These are phyloP conservation scores for Aptenodytes forsteri DNA, from an alignment of 2,113 vertebrate species.

Conservation along the genomic window DNA sequence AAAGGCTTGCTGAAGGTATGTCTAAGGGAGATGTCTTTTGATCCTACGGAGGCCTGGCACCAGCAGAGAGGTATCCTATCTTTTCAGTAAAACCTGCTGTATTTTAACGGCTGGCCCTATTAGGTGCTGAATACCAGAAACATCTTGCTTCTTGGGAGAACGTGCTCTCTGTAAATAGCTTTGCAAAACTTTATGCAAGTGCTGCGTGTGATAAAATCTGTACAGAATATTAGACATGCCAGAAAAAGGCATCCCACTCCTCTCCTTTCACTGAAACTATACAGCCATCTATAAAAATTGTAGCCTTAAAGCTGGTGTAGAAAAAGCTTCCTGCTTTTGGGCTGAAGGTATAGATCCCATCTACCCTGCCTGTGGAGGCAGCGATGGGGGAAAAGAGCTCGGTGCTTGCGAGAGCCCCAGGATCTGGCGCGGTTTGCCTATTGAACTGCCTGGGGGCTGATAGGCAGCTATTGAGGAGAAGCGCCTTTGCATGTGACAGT, in stretches of 20 bases:
- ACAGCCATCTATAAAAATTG: neutral
- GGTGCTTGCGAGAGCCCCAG: accelerated
- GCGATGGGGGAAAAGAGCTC: neutral
- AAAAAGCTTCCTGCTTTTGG: neutral
- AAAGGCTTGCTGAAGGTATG: neutral
- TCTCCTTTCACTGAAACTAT: neutral
- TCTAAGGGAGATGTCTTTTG: neutral
- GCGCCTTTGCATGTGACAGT: neutral
- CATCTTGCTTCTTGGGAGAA: neutral
- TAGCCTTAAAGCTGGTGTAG: neutral
- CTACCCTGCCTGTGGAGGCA: neutral
- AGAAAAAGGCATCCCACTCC: neutral
- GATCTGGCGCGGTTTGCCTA: neutral
- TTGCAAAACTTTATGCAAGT: neutral
- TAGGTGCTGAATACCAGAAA: neutral
- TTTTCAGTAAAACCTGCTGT: neutral
- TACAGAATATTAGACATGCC: neutral
- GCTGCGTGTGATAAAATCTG: neutral
- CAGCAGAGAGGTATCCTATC: neutral
- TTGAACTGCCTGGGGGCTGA: neutral
- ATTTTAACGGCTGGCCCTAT: neutral
- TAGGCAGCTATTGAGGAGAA: neutral
- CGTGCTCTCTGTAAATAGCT: accelerated
- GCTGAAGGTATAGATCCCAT: neutral
- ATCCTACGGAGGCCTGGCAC: neutral